Evolutionary conservation across 2,888 invertebrate species (phyloP), one percentile per base, ranked within the genome.

Genomic region (Papilio protenor): DNA sequence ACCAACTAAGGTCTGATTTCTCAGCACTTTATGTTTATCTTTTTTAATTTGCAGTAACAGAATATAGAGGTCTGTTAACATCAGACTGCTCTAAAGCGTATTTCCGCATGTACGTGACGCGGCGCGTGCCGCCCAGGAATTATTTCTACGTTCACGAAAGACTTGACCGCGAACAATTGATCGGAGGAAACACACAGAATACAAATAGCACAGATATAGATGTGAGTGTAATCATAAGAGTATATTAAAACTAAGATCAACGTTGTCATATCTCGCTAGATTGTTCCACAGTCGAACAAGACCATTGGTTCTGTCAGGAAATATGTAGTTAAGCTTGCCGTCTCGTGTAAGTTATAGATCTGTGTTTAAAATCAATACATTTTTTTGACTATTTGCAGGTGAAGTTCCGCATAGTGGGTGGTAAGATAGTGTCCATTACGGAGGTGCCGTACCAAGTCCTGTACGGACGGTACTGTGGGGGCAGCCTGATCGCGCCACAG

Each of bases 401-500:
- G 6, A 75, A 66, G 18, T 75, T 52, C n/a, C 86, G 94, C n/a
- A 94, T 94, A 80, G 89, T 94, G 0, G 94, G 94, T 0, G 94
- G 94, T 0, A 82, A 81, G 5, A 83, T 84, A 72, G 85, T 91
- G 16, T 81, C 89, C 0, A 93, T 94, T 52, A 81, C 83, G 0
- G 83, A 88, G 0, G 88, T 87, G 0, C 94, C 94, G 0, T 94
- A 90, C 82, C 89, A 92, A 52, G 91, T 94, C 1, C 77, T 93
- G 52, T 94, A 94, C 72, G 94, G 94, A 0, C 79, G 87, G 21
- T 93, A 90, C 82, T 94, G 94, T 47, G 94, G 94, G 0, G 94
- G 93, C 0, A 83, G 85, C 2, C 86, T 94, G 10, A 89, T 94
- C 0, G 87, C 94, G 0, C 94, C 94, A 0, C 87, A 90, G 2